Conservation (phyloP, 2,797 vertebrate genomes). For the Sphenodon punctatus region DNA sequence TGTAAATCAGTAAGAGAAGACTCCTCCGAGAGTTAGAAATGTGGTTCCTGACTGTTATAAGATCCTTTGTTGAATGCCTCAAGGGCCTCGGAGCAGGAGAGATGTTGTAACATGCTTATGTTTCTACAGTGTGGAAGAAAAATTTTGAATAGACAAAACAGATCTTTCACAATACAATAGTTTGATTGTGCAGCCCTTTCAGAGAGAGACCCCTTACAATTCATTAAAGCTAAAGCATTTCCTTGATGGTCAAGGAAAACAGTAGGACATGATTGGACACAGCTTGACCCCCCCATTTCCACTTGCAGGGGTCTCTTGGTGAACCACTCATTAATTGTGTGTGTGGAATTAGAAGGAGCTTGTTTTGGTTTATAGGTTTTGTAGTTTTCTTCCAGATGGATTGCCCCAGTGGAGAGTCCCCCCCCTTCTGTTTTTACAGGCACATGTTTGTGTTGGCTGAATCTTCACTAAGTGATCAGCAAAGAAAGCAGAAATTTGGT, state of each 20-base stretch:
- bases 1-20: conserved; percentile 39
- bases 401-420: background rate
- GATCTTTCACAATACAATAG: conserved; percentile 31
- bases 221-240: background rate
- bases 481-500: background rate
- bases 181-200: conserved; percentile 41
- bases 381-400: background rate
- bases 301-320: background rate
- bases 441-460: background rate
- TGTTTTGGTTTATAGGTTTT: background rate
- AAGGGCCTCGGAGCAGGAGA: background rate
- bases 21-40: conserved; percentile 1
- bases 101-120: background rate
- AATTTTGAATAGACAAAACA: conserved; percentile 49
- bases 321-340: too few relatives aligned
- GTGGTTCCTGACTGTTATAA: conserved; percentile 8
- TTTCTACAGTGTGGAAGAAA: conserved; percentile 29
- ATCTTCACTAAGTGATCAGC: background rate
- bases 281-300: background rate
- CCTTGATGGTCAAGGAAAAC: background rate
- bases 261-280: background rate
- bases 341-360: too few relatives aligned
- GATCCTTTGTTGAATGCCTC: conserved; percentile 11
- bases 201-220: background rate
- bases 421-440: background rate